These are phyloP conservation scores for Eublepharis macularius DNA, from an alignment of 2,113 vertebrate species.

Conservation along the genomic window DNA sequence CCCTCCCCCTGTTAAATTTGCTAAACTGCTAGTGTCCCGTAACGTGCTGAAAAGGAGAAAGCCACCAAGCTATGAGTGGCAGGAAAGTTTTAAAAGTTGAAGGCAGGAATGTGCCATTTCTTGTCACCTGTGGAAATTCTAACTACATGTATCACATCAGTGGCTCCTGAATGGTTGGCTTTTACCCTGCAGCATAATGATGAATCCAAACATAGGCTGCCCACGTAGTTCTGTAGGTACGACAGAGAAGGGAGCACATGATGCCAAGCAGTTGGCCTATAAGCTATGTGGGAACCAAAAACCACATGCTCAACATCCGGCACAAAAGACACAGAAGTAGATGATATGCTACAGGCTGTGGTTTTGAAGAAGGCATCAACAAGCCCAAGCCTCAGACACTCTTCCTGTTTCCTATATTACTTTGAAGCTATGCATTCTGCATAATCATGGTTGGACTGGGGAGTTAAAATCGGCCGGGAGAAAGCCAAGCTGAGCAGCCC, in stretches of 20 bases:
- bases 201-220: background rate
- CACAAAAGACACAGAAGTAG: background rate
- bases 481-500: too few relatives aligned
- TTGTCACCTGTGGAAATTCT: background rate
- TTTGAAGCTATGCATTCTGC: slow-evolving; percentile 16
- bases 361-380: slow-evolving; percentile 28
- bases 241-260: background rate
- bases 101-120: background rate
- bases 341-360: background rate
- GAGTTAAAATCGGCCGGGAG: too few relatives aligned
- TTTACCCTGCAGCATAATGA: background rate
- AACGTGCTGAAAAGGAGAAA: too few relatives aligned
- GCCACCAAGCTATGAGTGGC: background rate
- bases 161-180: background rate
- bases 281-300: background rate
- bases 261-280: background rate
- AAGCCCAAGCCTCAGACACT: background rate
- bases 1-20: too few relatives aligned
- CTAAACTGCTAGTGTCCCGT: too few relatives aligned
- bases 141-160: background rate
- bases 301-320: background rate
- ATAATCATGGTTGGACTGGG: background rate
- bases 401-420: slow-evolving; percentile 34
- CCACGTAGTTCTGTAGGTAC: background rate
- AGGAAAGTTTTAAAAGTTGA: background rate